Percentiles rank a stretch among this genome's conserved stretches.
phyloP scores from a whole-genome alignment of 1,140 invertebrate species.

The Trichomalopsis sarcophagae region DNA sequence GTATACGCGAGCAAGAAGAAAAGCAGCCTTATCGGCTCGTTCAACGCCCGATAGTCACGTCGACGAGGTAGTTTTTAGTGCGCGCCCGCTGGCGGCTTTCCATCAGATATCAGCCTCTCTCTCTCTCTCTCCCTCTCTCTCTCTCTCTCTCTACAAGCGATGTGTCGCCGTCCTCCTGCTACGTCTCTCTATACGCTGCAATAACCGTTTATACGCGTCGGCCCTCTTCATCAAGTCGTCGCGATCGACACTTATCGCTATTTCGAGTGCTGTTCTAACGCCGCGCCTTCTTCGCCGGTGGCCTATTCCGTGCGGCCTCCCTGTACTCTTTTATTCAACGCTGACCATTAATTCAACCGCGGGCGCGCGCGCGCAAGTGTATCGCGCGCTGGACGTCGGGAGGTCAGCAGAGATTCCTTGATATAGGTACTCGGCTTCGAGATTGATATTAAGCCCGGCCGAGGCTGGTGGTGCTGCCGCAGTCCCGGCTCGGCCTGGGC shows the following conservation, averaged over 20 bases:
- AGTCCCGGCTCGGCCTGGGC: not conserved
- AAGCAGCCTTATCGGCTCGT: conserved; percentile 47
- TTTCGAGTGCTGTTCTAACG: not conserved
- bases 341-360: conserved; percentile 37
- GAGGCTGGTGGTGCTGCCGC: not conserved
- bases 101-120: conserved; percentile 17
- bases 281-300: not conserved
- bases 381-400: not conserved
- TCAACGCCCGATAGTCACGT: conserved; percentile 53
- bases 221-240: not conserved
- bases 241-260: not conserved
- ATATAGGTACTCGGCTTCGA: conserved; percentile 13
- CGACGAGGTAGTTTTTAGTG: conserved; percentile 26
- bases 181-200: not conserved
- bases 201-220: conserved; percentile 35
- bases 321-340: conserved; percentile 3
- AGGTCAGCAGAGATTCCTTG: conserved; percentile 32
- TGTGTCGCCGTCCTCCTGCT: not conserved
- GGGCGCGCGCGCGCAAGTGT: not conserved
- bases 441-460: conserved; percentile 29
- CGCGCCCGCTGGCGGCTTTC: not conserved
- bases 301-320: not conserved
- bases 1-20: not conserved
- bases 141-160: not conserved
- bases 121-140: not conserved